Evolutionary conservation across 2,888 invertebrate genomes (phyloP), one percentile per base, ranked within the genome.

Genomic region (Cheiracanthium punctorium): DNA sequence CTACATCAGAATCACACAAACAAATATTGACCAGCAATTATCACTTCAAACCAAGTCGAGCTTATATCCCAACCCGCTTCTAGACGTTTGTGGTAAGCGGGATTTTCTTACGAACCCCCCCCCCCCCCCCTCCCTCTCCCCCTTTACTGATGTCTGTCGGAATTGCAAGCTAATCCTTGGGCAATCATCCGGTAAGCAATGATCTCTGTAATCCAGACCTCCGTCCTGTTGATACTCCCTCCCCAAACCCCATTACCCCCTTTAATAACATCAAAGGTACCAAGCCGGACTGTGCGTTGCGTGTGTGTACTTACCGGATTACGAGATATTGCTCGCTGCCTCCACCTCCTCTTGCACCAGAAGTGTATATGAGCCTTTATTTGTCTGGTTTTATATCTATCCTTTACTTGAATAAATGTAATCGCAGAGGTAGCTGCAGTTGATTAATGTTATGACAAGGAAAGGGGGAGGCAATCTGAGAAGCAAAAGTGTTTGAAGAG

Each of bases 251-350:
- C n/a, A n/a, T n/a, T n/a, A n/a, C 37, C n/a, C 28, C 37, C 58
- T 64, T 75, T 64, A 64, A 75, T 75, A 75, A 75, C 64, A 75
- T 37, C 64, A 37, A 75, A 75, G 64, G 64, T 33, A 58, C 37
- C 24, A 30, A 28, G 72, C n/a, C 28, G 29, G 30, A 72, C 29
- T 71, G n/a, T n/a, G n/a, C n/a, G n/a, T n/a, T n/a, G n/a, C n/a
- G n/a, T n/a, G 17, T 71, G 37, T 71, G 71, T 43, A 41, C 72
- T 20, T 30, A 48, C 8, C n/a, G 48, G 72, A 48, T 72, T 43
- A 72, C 48, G 43, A 28, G 43, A 29, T 43, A 72, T 43, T 72
- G 17, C 5, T 14, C 12, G n/a, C n/a, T n/a, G n/a, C n/a, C n/a
- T n/a, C n/a, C n/a, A n/a, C n/a, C n/a, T n/a, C n/a, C n/a, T n/a